Conservation (phyloP, 1,140 invertebrate genomes). For the Eriocheir sinensis region DNA sequence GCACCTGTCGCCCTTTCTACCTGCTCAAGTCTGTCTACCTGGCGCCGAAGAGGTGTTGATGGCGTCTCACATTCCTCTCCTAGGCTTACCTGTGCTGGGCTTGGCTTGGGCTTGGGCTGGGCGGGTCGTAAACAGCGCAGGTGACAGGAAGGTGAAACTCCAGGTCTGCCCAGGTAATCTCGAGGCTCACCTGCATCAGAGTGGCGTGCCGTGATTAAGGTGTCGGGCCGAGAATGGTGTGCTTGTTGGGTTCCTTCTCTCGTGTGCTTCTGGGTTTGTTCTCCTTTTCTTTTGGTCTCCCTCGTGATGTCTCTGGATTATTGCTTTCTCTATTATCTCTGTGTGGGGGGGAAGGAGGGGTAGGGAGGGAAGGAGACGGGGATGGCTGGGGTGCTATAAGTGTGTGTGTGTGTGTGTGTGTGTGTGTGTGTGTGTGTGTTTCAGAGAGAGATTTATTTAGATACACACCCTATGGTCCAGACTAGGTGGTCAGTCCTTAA, state of each 20-base stretch:
- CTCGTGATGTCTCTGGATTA: not conserved
- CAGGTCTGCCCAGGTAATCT: not conserved
- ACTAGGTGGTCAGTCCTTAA: too few species aligned
- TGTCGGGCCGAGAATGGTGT: not conserved
- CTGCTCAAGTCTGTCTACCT: not conserved
- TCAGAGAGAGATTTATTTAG: too few species aligned
- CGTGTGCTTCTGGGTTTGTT: too few species aligned
- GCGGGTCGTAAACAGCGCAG: not conserved
- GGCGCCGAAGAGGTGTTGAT: conserved; percentile 10
- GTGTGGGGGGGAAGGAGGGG: too few species aligned
- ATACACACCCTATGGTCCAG: too few species aligned
- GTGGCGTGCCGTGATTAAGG: not conserved
- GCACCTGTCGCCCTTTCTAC: not conserved
- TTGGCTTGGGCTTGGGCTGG: not conserved
- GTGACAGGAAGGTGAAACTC: not conserved
- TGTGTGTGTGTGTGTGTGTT: too few species aligned
- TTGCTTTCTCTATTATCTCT: not conserved
- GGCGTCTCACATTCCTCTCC: not conserved
- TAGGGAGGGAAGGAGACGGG: too few species aligned
- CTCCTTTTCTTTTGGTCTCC: too few species aligned
- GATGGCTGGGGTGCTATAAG: too few species aligned
- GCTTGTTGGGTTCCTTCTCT: not conserved
- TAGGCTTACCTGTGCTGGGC: not conserved
- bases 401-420: not conserved
- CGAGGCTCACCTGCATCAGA: not conserved